phyloP scores from a whole-genome alignment of 2,113 vertebrate genomes.

The Trematomus loennbergii region DNA sequence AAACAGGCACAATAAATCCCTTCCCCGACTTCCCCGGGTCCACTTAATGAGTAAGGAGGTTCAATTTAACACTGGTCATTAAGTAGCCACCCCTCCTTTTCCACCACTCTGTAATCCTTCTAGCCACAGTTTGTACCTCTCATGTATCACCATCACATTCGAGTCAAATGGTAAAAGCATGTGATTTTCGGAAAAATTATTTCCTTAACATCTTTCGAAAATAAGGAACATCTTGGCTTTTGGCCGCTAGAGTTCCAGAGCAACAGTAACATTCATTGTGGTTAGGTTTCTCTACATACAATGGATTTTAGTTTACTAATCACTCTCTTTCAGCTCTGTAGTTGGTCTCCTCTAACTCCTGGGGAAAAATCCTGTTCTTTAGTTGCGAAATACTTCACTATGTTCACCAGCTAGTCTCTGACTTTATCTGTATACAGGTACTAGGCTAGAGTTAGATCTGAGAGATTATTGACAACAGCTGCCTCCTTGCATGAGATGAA shows the following conservation, averaged over 20 bases:
- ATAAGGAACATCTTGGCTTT: neutral
- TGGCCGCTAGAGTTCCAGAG: neutral
- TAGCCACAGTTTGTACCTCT: neutral
- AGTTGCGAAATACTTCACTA: neutral
- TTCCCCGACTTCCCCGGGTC: neutral
- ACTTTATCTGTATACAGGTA: neutral
- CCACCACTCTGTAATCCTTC: slow-evolving; percentile 20
- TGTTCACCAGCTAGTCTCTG: neutral
- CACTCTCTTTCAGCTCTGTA: neutral
- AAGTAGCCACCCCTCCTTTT: slow-evolving; percentile 14
- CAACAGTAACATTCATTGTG: neutral
- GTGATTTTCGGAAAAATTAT: neutral
- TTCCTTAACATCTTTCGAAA: neutral
- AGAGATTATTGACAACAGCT: neutral
- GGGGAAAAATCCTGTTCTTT: neutral
- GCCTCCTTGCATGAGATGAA: neutral
- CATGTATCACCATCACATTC: neutral
- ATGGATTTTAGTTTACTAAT: neutral
- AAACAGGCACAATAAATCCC: slow-evolving; percentile 32
- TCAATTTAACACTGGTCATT: slow-evolving; percentile 29
- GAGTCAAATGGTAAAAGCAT: neutral
- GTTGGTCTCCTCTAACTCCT: neutral
- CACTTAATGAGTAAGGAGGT: slow-evolving; percentile 14
- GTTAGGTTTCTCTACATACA: neutral
- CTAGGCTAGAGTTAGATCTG: neutral